Conservation (phyloP, 2,797 vertebrate genomes). For the Iguana delicatissima region DNA sequence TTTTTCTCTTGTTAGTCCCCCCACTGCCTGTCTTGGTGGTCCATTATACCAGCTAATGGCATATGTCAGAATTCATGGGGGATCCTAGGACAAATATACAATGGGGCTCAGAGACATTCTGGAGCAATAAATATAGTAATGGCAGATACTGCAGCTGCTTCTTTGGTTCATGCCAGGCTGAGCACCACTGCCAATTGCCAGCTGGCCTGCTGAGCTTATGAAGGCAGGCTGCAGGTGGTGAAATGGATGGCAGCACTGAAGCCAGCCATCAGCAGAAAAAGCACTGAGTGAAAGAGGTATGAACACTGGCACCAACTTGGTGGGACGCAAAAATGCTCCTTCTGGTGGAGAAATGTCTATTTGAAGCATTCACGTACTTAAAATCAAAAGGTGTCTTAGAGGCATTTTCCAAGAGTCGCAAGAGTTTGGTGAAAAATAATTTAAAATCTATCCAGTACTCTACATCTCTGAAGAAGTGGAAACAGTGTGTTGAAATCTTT, state of each 20-base stretch:
- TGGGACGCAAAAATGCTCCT: slow-evolving; percentile 16
- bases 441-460: slow-evolving; percentile 8
- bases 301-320: slow-evolving; percentile 6
- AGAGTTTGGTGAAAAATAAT: slow-evolving; percentile 32
- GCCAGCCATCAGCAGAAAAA: neutral
- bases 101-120: no score
- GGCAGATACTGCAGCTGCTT: neutral
- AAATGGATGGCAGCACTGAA: neutral
- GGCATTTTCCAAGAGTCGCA: slow-evolving; percentile 30
- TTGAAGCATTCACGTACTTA: neutral
- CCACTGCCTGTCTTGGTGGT: no score
- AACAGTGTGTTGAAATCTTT: neutral
- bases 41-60: no score
- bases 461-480: slow-evolving; percentile 1
- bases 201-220: neutral
- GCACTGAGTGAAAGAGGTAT: neutral
- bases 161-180: neutral
- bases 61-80: no score
- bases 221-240: neutral
- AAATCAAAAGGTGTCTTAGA: neutral
- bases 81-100: no score
- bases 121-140: no score
- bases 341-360: slow-evolving; percentile 31
- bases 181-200: neutral
- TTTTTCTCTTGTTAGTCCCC: neutral